Evolutionary conservation across 2,888 invertebrate species (phyloP).

Genomic region (Alentia gelatinosa): DNA sequence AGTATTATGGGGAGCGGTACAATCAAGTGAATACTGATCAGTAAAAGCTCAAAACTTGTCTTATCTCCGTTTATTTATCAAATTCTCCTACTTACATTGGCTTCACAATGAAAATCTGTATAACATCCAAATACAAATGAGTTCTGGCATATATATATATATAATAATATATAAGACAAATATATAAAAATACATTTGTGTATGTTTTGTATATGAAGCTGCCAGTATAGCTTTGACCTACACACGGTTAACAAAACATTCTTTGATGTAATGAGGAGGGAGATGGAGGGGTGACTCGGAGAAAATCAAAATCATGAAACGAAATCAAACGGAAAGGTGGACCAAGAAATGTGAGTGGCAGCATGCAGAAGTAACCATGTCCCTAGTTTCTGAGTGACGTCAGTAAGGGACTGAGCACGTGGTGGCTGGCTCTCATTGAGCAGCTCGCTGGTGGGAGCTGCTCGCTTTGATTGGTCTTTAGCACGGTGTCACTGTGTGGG

Average conservation of each 20-base stretch:
- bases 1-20: neutral
- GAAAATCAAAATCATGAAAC: neutral
- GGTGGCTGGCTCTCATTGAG: too few species aligned
- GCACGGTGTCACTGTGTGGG: too few species aligned
- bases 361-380: conserved; percentile 42
- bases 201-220: conserved; percentile 21
- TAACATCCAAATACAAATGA: conserved; percentile 48
- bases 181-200: conserved; percentile 45
- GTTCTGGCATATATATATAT: neutral
- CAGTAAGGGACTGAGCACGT: conserved; percentile 19
- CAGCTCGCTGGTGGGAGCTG: too few species aligned
- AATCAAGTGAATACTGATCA: conserved; percentile 33
- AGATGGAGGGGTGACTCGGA: neutral
- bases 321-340: neutral
- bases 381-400: conserved; percentile 27
- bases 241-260: conserved; percentile 1
- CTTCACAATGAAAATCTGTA: conserved; percentile 52
- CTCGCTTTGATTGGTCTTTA: too few species aligned
- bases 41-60: conserved; percentile 30
- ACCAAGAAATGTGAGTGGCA: neutral
- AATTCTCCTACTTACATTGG: conserved; percentile 52
- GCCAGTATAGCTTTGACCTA: conserved; percentile 38
- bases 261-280: neutral
- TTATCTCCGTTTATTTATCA: conserved; percentile 42
- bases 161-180: neutral